Evolutionary conservation across 2,113 vertebrate genomes (phyloP).

Genomic region (Podarcis muralis): DNA sequence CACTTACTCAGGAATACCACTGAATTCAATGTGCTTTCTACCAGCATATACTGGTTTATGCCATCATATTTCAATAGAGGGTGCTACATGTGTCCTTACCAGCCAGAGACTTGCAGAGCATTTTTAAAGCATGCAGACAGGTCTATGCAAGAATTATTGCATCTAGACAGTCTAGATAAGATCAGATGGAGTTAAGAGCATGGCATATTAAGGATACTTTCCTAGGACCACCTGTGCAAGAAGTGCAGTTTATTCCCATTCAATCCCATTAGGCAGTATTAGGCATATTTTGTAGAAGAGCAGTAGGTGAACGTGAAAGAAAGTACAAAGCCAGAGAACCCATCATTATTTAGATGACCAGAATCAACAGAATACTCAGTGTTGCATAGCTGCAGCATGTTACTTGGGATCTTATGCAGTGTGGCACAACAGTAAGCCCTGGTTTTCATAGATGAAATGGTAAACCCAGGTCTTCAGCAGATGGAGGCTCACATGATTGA

Average conservation of each 20-base stretch:
- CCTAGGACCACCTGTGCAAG: neutral
- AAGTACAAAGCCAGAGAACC: neutral
- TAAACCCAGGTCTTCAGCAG: neutral
- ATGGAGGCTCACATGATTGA: neutral
- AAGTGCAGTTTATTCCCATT: neutral
- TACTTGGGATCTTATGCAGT: neutral
- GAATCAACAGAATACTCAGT: neutral
- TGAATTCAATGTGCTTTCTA: neutral
- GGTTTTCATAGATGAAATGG: neutral
- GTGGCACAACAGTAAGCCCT: neutral
- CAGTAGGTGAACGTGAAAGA: neutral
- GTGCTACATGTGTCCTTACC: neutral
- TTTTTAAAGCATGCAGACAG: constrained; percentile 46
- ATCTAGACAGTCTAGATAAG: constrained; percentile 1
- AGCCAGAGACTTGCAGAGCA: constrained; percentile 49
- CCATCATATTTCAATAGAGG: neutral
- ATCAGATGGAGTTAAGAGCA: neutral
- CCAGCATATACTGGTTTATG: neutral
- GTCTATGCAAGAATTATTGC: constrained; percentile 29
- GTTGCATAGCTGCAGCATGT: neutral
- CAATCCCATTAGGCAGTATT: neutral
- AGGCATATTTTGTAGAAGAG: neutral
- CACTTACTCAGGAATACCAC: neutral
- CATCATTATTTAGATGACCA: neutral
- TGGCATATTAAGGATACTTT: neutral